Percentiles rank a stretch among this genome's conserved stretches.
phyloP scores from a whole-genome alignment of 1,140 invertebrate species.

The Wiebesia pumilae region DNA sequence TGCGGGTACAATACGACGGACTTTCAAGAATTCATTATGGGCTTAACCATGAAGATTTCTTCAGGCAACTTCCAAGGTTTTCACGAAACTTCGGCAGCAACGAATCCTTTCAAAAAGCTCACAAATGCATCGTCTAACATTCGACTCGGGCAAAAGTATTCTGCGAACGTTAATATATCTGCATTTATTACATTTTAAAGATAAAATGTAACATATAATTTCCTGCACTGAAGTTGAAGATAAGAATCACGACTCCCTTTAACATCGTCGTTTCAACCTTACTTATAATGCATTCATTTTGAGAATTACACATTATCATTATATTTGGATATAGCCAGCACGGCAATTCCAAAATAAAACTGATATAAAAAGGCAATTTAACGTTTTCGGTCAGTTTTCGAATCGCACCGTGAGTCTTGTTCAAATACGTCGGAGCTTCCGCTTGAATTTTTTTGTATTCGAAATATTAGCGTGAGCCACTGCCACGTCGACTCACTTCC shows the following conservation, averaged over 20 bases:
- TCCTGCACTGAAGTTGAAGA: not conserved
- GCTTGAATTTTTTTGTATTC: too few relatives aligned
- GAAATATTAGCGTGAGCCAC: too few relatives aligned
- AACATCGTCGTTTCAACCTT: not conserved
- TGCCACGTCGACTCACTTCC: too few relatives aligned
- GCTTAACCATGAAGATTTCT: constrained; percentile 40
- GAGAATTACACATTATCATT: not conserved
- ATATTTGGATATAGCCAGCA: not conserved
- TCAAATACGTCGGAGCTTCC: too few relatives aligned
- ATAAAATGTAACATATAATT: not conserved
- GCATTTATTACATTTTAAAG: not conserved
- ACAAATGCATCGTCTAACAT: constrained; percentile 14
- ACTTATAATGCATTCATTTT: not conserved
- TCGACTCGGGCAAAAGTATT: not conserved
- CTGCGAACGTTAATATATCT: constrained; percentile 7
- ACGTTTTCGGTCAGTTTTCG: not conserved
- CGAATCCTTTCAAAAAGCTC: constrained; percentile 26
- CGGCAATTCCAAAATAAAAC: not conserved
- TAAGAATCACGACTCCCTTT: not conserved
- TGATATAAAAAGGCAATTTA: not conserved
- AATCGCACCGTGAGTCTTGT: too few relatives aligned
- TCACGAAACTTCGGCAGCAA: constrained; percentile 29
- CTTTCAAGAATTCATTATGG: constrained; percentile 46
- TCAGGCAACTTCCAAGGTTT: constrained; percentile 41
- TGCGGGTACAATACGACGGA: constrained; percentile 32